A percentile compares a stretch with the other conserved stretches of the same genome.
Evolutionary conservation across 2,888 invertebrate genomes (phyloP).

Genomic region (Argyra leucocephala): DNA sequence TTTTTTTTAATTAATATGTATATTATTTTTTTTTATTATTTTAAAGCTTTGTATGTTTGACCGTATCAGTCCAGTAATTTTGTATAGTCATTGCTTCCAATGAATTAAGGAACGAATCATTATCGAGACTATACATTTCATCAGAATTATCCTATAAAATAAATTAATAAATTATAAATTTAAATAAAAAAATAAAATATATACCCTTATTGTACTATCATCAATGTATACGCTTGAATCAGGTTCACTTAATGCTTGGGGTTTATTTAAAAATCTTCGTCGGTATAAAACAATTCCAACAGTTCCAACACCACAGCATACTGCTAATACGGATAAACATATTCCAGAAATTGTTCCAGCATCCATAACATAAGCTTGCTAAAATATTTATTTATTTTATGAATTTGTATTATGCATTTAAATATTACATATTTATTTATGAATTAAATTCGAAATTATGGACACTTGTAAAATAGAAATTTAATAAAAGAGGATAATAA

Average conservation of each 20-base stretch:
- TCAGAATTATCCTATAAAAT: conserved; percentile 71
- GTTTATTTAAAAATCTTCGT: conserved; percentile 65
- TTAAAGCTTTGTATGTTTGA: conserved; percentile 81
- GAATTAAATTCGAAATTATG: too few relatives aligned
- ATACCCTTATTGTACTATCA: conserved; percentile 73
- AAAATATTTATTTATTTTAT: too few relatives aligned
- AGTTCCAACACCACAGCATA: conserved; percentile 55
- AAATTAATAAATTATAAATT: conserved; percentile 14
- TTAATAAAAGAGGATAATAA: too few relatives aligned
- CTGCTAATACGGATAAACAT: conserved; percentile 55
- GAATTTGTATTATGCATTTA: too few relatives aligned
- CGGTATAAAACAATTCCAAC: conserved; percentile 60
- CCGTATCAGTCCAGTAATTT: conserved; percentile 87
- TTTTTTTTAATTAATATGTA: too few relatives aligned
- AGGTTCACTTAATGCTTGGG: conserved; percentile 75
- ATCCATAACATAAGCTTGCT: conserved; percentile 44
- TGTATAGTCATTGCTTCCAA: conserved; percentile 89
- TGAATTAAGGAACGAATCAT: conserved; percentile 87
- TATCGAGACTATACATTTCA: conserved; percentile 90
- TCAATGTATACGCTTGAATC: conserved; percentile 81
- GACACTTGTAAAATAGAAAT: too few relatives aligned
- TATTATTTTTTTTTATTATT: neutral
- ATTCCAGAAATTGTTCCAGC: conserved; percentile 59
- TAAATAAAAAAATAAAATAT: conserved; percentile 23
- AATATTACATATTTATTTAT: too few relatives aligned